Evolutionary conservation across 2,888 invertebrate genomes (phyloP), one percentile per base, ranked within the genome.

Genomic region (Drosophila paranaensis): DNA sequence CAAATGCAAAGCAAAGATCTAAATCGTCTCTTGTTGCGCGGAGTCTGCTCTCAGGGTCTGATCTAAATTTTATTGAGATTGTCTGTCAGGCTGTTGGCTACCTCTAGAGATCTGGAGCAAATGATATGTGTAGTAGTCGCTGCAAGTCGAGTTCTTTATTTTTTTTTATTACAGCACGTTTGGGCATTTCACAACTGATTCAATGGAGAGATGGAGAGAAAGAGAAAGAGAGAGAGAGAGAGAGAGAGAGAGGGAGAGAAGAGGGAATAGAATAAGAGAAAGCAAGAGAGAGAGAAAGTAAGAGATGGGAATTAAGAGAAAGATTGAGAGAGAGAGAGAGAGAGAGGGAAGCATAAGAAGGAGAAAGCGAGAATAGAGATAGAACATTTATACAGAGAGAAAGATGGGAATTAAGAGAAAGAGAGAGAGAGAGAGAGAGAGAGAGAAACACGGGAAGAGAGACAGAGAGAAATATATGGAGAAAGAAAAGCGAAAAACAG

Each of bases 21-120:
- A 14, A 27, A 16, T 54, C 27, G 3, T 25, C 14, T 25, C 20
- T 25, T 35, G 35, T 35, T 37, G 14, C 9, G 9, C 20, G 42
- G 56, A 48, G 43, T 46, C 55, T 55, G 66, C 55, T 67, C 72
- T 61, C 60, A 63, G 46, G 27, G 27, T 27, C 35, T 56, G 65
- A 46, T 46, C 40, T 45, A 10, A 45, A 50, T 73, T 62, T 37
- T 43, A 53, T 46, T 50, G 6, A 64, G 51, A 39, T 61, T 60
- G 43, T 58, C 50, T 60, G 43, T 58, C 50, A 43, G 37, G 20
- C 53, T 16, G 71, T 20, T 27, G 27, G 6, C 48, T 60, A 10
- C 20, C 20, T 20, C 2, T 1, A 20, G 20, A 77, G 77, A 77
- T 77, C 50, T 78, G 57, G 79, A 66, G 74, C 79, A 77, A 57